These are phyloP conservation scores for Melanerpes formicivorus DNA, from an alignment of 2,113 vertebrate genomes.

Conservation along the genomic window DNA sequence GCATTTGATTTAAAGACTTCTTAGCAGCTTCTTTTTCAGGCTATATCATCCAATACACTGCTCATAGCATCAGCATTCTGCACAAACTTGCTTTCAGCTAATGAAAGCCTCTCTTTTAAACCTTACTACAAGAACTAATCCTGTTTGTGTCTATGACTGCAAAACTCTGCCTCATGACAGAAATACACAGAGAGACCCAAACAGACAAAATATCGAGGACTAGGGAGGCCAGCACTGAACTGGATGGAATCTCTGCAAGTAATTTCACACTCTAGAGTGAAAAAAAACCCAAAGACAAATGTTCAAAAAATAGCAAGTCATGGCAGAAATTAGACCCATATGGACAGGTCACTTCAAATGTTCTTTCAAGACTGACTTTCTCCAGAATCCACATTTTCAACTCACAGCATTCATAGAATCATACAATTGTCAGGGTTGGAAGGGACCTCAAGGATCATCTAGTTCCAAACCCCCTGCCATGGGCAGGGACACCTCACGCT, in stretches of 20 bases:
- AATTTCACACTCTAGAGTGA: background rate
- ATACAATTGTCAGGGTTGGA: too few relatives aligned
- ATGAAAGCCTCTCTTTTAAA: background rate
- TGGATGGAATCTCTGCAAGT: background rate
- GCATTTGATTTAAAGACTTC: constrained; percentile 26
- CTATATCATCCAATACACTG: background rate
- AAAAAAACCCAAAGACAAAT: background rate
- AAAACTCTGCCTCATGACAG: background rate
- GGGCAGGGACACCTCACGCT: too few relatives aligned
- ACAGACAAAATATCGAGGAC: background rate
- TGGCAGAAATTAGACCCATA: background rate
- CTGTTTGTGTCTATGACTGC: background rate
- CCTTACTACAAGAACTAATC: background rate
- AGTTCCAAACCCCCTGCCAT: too few relatives aligned
- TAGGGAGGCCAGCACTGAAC: background rate
- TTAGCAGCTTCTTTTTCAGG: constrained; percentile 12
- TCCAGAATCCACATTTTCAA: background rate
- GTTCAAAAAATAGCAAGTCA: background rate
- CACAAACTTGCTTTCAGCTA: background rate
- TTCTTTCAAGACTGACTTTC: background rate
- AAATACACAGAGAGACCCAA: background rate
- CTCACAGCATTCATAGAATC: too few relatives aligned
- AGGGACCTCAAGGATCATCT: too few relatives aligned
- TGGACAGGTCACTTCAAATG: background rate
- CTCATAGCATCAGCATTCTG: constrained; percentile 18